A percentile compares a stretch with the other conserved stretches of the same genome.
phyloP scores from a whole-genome alignment of 2,797 vertebrate species.

The Pogonophryne albipinna region DNA sequence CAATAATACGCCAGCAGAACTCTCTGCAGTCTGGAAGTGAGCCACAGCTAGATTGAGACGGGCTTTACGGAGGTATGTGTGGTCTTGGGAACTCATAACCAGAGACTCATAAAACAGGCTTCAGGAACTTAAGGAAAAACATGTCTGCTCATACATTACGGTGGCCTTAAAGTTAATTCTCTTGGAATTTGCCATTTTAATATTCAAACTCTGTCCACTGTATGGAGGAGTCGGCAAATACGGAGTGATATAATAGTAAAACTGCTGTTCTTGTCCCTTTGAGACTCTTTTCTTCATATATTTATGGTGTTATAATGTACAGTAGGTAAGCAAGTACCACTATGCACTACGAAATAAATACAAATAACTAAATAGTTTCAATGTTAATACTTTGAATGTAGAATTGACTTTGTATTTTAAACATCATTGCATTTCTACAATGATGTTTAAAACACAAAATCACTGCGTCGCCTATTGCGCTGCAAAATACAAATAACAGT shows the following conservation, averaged over 20 bases:
- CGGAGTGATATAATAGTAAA: not conserved
- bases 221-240: not conserved
- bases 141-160: constrained; percentile 32
- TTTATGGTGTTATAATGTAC: not conserved
- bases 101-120: constrained; percentile 63
- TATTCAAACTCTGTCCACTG: constrained; percentile 21
- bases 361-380: too few species aligned
- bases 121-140: constrained; percentile 53
- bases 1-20: constrained; percentile 42
- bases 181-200: constrained; percentile 47
- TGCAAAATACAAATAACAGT: not conserved
- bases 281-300: not conserved
- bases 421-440: not conserved
- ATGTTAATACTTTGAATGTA: not conserved
- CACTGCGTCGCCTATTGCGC: too few species aligned
- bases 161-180: constrained; percentile 40
- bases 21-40: constrained; percentile 38
- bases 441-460: not conserved
- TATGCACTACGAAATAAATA: not conserved
- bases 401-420: not conserved
- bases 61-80: constrained; percentile 72
- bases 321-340: not conserved
- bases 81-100: constrained; percentile 72
- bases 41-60: constrained; percentile 59
- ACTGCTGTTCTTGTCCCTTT: not conserved